Base-by-base conservation (phyloP, 2,113 vertebrate species). In the Leucosticte australis region DNA sequence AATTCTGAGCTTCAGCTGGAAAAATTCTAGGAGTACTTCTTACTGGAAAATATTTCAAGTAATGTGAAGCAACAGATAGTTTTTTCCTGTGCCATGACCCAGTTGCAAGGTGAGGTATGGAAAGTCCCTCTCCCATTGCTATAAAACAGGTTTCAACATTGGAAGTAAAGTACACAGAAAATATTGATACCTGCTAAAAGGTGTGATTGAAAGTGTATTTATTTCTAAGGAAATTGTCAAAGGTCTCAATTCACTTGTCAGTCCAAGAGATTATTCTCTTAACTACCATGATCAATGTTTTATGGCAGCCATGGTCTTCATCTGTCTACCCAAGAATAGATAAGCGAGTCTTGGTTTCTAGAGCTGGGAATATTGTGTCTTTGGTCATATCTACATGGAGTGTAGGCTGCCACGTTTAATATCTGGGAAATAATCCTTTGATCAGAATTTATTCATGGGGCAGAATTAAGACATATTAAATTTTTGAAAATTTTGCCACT, bases 21-120 rank as follows among this genome's bases (percentile, higher is more conserved):
- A 92, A 95, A 91, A 82, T 70, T 92, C 26, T 91, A 87, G 24
- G 49, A 76, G 81, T 87, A 44, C 39, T 81, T 94, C 63, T 83
- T 52, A 52, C 60, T 95, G 93, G 87, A 95, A 92, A 94, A 68
- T 90, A 70, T 65, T 73, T 95, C 59, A 94, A 89, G 71, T 90
- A 82, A 87, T 78, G 37, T 89, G 76, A 92, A 97, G 80, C 35
- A 89, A 84, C 57, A 92, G 35, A 63, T 95, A 27, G 57, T 63
- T 77, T 90, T 92, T 90, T 77, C 78, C 55, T 93, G 46, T 80
- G 68, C 64, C 4, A 1, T 91, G 87, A 88, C 82, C 75, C 68
- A 70, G 28, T 85, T 87, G 28, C 76, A 91, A 94, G 84, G 68
- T 95, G 89, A 93, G 83, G 44, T 95, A 10, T 67, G 59, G 87